A percentile compares a stretch with the other conserved stretches of the same genome.
These are phyloP conservation scores for Raphicerus campestris DNA, from an alignment of 2,113 vertebrate genomes.

Conservation along the genomic window DNA sequence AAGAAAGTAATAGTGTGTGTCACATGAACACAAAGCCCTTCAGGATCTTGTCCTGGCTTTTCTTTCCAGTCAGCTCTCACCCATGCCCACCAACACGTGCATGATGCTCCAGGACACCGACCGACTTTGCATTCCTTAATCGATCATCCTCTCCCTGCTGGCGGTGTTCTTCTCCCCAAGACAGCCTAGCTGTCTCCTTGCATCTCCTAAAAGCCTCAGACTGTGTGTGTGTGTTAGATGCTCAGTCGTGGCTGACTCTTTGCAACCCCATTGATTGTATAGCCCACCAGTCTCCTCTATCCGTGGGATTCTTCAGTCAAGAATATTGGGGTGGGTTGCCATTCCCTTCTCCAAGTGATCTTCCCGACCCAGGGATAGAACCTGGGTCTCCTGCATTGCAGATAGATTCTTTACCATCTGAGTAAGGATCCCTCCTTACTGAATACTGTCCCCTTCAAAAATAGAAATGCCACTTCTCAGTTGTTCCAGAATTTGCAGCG, in stretches of 20 bases:
- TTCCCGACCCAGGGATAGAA: background rate
- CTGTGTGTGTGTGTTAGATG: background rate
- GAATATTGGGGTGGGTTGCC: background rate
- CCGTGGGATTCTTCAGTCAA: background rate
- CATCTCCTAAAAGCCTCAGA: background rate
- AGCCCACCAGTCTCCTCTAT: background rate
- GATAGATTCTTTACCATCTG: background rate
- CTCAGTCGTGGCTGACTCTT: background rate
- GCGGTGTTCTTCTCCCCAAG: background rate
- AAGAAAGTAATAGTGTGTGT: background rate
- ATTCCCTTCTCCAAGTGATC: background rate
- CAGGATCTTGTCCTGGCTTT: background rate
- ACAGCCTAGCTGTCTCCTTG: background rate
- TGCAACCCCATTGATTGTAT: background rate
- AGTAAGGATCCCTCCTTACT: background rate
- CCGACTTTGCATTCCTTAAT: background rate
- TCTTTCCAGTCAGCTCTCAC: background rate
- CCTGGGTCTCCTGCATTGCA: background rate
- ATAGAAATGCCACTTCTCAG: background rate
- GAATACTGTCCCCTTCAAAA: background rate
- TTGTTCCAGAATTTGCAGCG: background rate
- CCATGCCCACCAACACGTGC: accelerated
- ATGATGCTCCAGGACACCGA: background rate
- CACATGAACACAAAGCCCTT: background rate
- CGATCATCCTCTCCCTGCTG: background rate